Evolutionary conservation across 2,113 vertebrate genomes (phyloP).

Genomic region (Amphilophus citrinellus): DNA sequence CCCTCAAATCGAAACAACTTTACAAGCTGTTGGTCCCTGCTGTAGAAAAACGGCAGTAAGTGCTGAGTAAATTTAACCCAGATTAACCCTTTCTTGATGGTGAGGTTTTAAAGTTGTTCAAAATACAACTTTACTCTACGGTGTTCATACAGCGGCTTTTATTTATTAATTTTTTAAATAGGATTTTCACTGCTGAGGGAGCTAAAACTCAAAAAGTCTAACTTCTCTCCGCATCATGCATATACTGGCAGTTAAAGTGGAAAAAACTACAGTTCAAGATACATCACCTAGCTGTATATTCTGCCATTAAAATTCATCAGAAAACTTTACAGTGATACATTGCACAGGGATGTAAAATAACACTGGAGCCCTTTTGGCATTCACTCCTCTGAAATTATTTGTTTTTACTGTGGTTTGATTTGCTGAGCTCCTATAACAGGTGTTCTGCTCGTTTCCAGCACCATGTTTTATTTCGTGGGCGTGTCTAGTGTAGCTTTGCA

Average conservation of each 20-base stretch:
- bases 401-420: conserved; percentile 52
- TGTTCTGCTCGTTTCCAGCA: too few relatives aligned
- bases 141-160: conserved; percentile 73
- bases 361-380: conserved; percentile 70
- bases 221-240: conserved; percentile 66
- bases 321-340: conserved; percentile 57
- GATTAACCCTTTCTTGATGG: background rate
- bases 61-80: background rate
- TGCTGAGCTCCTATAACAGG: conserved; percentile 61
- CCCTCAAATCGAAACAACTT: background rate
- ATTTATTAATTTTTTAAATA: conserved; percentile 59
- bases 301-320: conserved; percentile 67
- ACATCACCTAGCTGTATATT: conserved; percentile 73
- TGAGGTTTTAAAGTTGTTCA: conserved; percentile 10
- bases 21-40: background rate
- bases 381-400: conserved; percentile 62
- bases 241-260: conserved; percentile 73
- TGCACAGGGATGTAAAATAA: conserved; percentile 56
- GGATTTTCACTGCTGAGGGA: conserved; percentile 64
- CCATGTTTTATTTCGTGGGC: background rate
- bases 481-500: background rate
- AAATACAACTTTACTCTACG: conserved; percentile 65
- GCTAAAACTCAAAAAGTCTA: conserved; percentile 65
- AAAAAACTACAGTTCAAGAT: conserved; percentile 68
- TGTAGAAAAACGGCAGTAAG: background rate